Evolutionary conservation across 2,888 invertebrate genomes (phyloP).

Genomic region (Drosophila borborema): DNA sequence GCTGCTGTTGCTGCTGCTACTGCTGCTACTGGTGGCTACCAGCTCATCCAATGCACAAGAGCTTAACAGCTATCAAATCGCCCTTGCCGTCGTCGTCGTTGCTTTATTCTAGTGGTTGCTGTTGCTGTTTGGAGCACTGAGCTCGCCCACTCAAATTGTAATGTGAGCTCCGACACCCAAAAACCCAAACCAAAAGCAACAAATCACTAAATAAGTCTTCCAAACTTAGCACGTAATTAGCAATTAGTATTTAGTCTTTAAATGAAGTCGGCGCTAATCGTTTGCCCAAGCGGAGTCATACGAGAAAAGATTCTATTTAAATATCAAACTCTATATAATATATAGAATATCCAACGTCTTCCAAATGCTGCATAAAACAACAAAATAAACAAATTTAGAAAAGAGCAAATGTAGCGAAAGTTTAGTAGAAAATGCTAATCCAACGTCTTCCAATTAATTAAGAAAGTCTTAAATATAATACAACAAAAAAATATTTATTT

Average conservation of each 20-base stretch:
- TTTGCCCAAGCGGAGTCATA: slow-evolving; percentile 52
- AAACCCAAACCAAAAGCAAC: slow-evolving; percentile 72
- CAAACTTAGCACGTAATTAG: slow-evolving; percentile 77
- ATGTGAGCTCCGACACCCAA: slow-evolving; percentile 37
- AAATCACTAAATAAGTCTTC: slow-evolving; percentile 87
- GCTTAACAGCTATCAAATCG: slow-evolving; percentile 34
- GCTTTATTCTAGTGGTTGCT: slow-evolving; percentile 63
- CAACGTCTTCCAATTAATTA: slow-evolving; percentile 71
- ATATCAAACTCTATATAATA: neutral
- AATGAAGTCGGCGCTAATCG: slow-evolving; percentile 36
- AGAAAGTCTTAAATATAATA: slow-evolving; percentile 9
- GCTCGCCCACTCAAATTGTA: neutral
- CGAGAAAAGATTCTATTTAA: neutral
- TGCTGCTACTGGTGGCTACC: slow-evolving; percentile 36
- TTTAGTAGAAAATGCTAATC: slow-evolving; percentile 45
- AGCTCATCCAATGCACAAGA: slow-evolving; percentile 33
- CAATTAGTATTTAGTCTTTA: slow-evolving; percentile 54
- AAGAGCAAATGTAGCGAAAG: slow-evolving; percentile 38
- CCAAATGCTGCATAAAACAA: slow-evolving; percentile 21
- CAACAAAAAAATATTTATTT: slow-evolving; percentile 20
- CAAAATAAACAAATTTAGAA: slow-evolving; percentile 5
- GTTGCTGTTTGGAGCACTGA: slow-evolving; percentile 36
- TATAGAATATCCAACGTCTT: slow-evolving; percentile 43
- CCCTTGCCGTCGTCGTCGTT: slow-evolving; percentile 18
- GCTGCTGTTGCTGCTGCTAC: slow-evolving; percentile 15